phyloP scores from a whole-genome alignment of 2,888 invertebrate genomes.

The Anaspis maculata region DNA sequence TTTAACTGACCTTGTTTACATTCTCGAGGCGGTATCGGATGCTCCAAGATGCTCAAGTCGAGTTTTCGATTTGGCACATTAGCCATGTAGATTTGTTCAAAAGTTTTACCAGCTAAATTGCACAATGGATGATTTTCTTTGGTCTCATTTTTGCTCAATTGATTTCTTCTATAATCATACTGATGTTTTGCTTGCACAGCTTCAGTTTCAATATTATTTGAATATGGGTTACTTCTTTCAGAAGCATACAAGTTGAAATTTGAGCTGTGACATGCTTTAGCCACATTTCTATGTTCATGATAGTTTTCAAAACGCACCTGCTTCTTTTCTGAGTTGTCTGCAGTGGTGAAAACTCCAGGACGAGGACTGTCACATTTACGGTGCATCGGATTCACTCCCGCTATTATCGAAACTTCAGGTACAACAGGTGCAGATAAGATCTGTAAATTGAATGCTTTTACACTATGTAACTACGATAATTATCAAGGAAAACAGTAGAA shows the following conservation, averaged over 20 bases:
- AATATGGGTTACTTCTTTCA: neutral
- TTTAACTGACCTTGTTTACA: no score
- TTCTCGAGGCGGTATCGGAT: no score
- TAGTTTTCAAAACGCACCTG: neutral
- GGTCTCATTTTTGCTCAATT: neutral
- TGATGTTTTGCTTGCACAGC: neutral
- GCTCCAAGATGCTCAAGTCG: no score
- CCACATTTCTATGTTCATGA: neutral
- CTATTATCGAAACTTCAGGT: slow-evolving; percentile 38
- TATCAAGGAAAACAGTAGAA: slow-evolving; percentile 2
- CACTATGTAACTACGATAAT: neutral
- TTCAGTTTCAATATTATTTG: neutral
- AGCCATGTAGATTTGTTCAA: slow-evolving; percentile 39
- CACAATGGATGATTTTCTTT: no score
- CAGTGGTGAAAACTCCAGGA: no score
- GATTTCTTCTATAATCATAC: neutral
- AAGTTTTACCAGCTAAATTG: slow-evolving; percentile 20
- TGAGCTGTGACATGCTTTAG: no score
- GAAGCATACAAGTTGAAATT: neutral
- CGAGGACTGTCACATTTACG: no score
- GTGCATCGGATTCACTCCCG: neutral
- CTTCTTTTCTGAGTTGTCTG: neutral
- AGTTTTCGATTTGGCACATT: slow-evolving; percentile 38
- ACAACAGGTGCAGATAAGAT: slow-evolving; percentile 20
- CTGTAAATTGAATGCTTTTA: neutral